A percentile compares a stretch with the other conserved stretches of the same genome.
These are phyloP conservation scores for Heterotilapia buettikoferi DNA, from an alignment of 2,113 vertebrate genomes.

Conservation along the genomic window DNA sequence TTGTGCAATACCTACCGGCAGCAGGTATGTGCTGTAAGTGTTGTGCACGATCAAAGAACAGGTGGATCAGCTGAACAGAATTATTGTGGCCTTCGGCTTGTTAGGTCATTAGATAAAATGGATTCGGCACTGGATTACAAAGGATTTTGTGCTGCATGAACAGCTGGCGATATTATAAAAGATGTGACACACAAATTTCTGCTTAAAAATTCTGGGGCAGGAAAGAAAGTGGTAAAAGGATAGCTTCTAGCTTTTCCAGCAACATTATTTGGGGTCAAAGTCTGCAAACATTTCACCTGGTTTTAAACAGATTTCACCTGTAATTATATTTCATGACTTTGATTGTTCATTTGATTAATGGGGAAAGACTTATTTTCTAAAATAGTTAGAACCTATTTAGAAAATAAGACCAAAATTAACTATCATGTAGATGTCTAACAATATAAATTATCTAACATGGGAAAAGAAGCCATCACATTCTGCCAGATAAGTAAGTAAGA, in stretches of 20 bases:
- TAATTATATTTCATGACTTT: background rate
- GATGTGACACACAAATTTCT: background rate
- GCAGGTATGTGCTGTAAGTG: background rate
- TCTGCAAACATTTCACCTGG: background rate
- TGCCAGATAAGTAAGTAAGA: background rate
- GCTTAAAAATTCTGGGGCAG: background rate
- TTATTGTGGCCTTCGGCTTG: background rate
- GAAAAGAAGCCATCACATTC: background rate
- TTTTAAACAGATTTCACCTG: background rate
- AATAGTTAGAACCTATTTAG: background rate
- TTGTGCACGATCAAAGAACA: background rate
- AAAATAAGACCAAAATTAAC: background rate
- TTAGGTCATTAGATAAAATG: background rate
- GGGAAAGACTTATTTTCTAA: background rate
- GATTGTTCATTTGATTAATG: background rate
- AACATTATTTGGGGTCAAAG: background rate
- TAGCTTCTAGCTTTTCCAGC: background rate
- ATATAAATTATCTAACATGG: background rate
- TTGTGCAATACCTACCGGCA: background rate
- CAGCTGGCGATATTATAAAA: background rate
- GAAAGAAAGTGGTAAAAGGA: background rate
- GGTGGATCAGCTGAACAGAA: background rate
- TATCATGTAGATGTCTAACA: accelerated
- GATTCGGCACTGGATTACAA: background rate
- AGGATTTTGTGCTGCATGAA: background rate